Evolutionary conservation across 2,113 vertebrate species (phyloP), one percentile per base, ranked within the genome.

Genomic region (Atrichornis clamosus): DNA sequence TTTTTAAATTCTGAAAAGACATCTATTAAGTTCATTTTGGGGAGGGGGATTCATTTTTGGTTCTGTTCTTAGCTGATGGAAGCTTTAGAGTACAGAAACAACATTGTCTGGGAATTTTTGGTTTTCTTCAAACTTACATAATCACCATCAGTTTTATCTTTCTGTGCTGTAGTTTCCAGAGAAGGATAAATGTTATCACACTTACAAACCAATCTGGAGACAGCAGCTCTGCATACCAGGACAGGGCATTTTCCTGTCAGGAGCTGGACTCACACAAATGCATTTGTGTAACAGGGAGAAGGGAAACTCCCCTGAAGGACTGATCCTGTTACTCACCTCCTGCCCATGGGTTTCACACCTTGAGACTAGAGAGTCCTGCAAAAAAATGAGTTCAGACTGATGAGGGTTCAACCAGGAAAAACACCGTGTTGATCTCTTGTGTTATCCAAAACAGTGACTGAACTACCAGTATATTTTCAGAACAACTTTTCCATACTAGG

Each of bases 31-130:
- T 52, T 83, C 9, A 47, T 65, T 78, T 33, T 30, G 26, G 14
- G 37, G 2, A 81, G 3, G 2, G 3, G 8, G 6, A 35, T 64
- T 84, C 0, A n/a, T 28, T 87, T 64, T 84, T 69, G 0, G 3
- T 87, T 73, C 33, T 69, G 13, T 64, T 78, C n/a, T 47, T 87
- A 69, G 18, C 4, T 37, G 77, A 8, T 27, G 12, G 9, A 84
- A 89, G 33, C 6, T 64, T 77, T 7, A 19, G 23, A 7, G 19
- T 84, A 69, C 15, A 85, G 80, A 72, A 63, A 15, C 18, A 73
- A 44, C 7, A 30, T 32, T 42, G 42, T 27, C 26, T 72, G 21
- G 24, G 33, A 37, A 60, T 37, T 86, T 93, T 59, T 41, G 3
- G 10, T 21, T 80, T 91, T 64, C 23, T 83, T 76, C 41, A 69